Conservation (phyloP, 2,113 vertebrate genomes). For the Cyprinus carpio region DNA sequence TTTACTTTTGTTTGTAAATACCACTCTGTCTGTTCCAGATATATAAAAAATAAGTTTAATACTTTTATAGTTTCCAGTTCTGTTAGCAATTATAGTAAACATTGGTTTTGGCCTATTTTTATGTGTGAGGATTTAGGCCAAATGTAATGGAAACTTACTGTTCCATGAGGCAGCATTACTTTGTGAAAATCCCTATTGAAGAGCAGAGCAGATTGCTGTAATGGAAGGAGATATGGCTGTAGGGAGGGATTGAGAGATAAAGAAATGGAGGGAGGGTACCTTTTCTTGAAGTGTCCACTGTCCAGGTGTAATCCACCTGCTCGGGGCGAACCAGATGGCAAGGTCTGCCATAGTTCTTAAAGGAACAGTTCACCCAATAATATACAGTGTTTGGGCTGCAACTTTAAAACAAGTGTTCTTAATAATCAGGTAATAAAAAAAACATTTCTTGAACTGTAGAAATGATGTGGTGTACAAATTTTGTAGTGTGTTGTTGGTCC, state of each 20-base stretch:
- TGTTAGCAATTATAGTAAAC: neutral
- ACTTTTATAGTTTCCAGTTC: neutral
- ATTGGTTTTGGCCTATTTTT: conserved; percentile 1
- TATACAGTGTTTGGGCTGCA: neutral
- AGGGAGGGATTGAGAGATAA: conserved; percentile 5
- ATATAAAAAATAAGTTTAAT: neutral
- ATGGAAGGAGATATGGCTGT: conserved; percentile 9
- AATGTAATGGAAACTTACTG: conserved; percentile 20
- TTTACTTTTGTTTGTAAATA: neutral
- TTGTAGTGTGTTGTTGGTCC: neutral
- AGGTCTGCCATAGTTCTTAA: neutral
- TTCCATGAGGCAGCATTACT: neutral
- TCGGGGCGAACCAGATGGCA: neutral
- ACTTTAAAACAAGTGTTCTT: neutral
- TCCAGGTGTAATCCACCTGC: conserved; percentile 33
- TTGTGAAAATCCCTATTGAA: neutral
- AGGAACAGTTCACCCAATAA: conserved; percentile 2
- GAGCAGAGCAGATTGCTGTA: neutral
- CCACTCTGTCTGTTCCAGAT: neutral
- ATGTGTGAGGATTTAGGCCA: neutral
- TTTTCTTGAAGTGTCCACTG: neutral
- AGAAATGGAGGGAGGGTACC: neutral
- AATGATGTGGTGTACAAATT: no score
- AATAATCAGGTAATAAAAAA: neutral
- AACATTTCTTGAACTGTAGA: no score